Evolutionary conservation across 2,797 vertebrate species (phyloP).

Genomic region (Rhinogobio ventralis): DNA sequence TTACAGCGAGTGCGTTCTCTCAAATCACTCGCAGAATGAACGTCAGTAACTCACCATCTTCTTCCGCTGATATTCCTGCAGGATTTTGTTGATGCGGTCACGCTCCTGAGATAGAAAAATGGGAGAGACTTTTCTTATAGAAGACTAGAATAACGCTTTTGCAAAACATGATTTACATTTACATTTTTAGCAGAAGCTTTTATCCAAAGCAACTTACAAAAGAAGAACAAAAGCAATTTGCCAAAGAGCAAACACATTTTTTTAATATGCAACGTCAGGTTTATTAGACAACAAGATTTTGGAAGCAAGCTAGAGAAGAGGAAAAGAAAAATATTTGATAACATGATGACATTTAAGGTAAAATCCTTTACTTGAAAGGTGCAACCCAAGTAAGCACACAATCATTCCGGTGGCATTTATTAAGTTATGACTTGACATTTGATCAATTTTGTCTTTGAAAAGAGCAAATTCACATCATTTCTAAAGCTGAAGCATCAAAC

Average conservation of each 20-base stretch:
- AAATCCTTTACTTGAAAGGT: neutral
- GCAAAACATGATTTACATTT: neutral
- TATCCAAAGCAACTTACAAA: neutral
- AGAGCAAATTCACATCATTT: neutral
- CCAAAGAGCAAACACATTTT: neutral
- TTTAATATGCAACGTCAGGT: neutral
- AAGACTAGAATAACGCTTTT: neutral
- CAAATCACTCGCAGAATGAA: neutral
- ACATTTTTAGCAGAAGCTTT: neutral
- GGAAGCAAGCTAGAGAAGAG: neutral
- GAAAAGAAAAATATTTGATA: neutral
- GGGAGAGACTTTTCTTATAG: no score
- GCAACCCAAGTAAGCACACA: neutral
- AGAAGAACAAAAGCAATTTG: neutral
- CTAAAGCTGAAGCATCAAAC: neutral
- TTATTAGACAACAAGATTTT: neutral
- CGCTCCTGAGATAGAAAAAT: slow-evolving; percentile 80
- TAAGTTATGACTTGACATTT: neutral
- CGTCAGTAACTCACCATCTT: slow-evolving; percentile 86
- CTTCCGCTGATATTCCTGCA: slow-evolving; percentile 92
- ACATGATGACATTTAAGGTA: neutral
- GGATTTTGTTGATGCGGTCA: slow-evolving; percentile 88
- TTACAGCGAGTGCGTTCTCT: neutral
- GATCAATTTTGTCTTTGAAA: neutral
- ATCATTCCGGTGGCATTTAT: neutral